phyloP scores from a whole-genome alignment of 2,888 invertebrate species.

The Chymomyza amoena region DNA sequence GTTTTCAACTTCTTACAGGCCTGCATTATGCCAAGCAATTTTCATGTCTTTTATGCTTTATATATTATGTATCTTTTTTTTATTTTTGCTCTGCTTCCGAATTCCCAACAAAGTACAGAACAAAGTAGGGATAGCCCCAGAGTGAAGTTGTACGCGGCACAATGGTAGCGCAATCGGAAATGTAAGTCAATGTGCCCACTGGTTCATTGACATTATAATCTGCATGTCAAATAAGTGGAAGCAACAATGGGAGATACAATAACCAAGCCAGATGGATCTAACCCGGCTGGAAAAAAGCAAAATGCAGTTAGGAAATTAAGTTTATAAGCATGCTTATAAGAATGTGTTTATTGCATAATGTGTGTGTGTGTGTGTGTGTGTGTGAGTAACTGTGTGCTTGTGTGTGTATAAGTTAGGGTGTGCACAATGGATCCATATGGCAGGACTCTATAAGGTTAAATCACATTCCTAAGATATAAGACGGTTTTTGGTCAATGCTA shows the following conservation, averaged over 20 bases:
- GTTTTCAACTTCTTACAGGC: conserved; percentile 59
- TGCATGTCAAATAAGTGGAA: conserved; percentile 5
- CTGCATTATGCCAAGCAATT: conserved; percentile 11
- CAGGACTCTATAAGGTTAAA: too few relatives aligned
- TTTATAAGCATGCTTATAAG: not conserved
- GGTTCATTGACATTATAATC: conserved; percentile 59
- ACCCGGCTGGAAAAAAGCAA: not conserved
- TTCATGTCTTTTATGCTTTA: not conserved
- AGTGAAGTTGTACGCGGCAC: conserved; percentile 25
- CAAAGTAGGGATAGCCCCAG: not conserved
- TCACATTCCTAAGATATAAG: too few relatives aligned
- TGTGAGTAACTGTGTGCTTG: conserved; percentile 10
- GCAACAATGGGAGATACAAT: not conserved
- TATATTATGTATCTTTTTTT: not conserved
- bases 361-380: conserved; percentile 7
- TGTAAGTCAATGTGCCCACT: conserved; percentile 58
- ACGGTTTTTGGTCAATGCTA: too few relatives aligned
- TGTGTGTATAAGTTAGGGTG: too few relatives aligned
- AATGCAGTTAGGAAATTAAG: not conserved
- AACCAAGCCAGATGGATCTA: not conserved
- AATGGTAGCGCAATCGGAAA: conserved; percentile 58
- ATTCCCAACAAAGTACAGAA: conserved; percentile 9
- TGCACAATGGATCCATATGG: too few relatives aligned
- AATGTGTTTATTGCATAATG: not conserved
- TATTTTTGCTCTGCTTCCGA: conserved; percentile 24